Percentiles rank a stretch among this genome's conserved stretches.
Evolutionary conservation across 2,888 invertebrate genomes (phyloP).

Genomic region (Mystacides longicornis): DNA sequence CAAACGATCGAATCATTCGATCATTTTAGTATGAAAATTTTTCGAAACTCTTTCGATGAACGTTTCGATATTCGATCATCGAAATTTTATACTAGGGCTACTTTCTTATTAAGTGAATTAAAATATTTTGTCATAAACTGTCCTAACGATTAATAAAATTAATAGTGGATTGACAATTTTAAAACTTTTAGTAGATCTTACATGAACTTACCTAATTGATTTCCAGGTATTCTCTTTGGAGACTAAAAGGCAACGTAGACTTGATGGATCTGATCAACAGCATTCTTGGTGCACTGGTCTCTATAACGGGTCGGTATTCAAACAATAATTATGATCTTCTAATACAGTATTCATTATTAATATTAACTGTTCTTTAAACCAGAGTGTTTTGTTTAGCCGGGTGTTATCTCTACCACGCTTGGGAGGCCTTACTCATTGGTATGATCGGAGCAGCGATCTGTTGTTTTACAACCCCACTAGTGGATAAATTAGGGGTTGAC

Average conservation of each 20-base stretch:
- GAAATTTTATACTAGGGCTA: too few relatives aligned
- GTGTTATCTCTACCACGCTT: conserved; percentile 76
- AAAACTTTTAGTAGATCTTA: too few relatives aligned
- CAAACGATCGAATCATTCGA: too few relatives aligned
- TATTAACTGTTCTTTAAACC: not conserved
- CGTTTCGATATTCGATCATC: too few relatives aligned
- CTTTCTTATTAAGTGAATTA: too few relatives aligned
- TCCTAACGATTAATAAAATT: not conserved
- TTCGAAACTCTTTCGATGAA: too few relatives aligned
- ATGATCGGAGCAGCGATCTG: conserved; percentile 69
- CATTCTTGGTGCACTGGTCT: conserved; percentile 77
- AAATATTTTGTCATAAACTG: too few relatives aligned
- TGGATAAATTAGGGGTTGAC: conserved; percentile 74
- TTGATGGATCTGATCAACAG: conserved; percentile 85
- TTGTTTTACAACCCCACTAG: conserved; percentile 61
- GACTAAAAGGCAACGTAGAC: conserved; percentile 66
- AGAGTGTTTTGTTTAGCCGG: conserved; percentile 49
- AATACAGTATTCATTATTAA: not conserved
- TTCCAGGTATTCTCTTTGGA: conserved; percentile 54
- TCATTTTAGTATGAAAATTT: too few relatives aligned
- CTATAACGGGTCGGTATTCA: conserved; percentile 68
- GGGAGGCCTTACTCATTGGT: conserved; percentile 82
- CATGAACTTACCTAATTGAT: not conserved
- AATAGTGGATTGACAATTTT: not conserved
- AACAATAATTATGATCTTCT: not conserved